Evolutionary conservation across 2,888 invertebrate species (phyloP).

Genomic region (Philaethria dido): DNA sequence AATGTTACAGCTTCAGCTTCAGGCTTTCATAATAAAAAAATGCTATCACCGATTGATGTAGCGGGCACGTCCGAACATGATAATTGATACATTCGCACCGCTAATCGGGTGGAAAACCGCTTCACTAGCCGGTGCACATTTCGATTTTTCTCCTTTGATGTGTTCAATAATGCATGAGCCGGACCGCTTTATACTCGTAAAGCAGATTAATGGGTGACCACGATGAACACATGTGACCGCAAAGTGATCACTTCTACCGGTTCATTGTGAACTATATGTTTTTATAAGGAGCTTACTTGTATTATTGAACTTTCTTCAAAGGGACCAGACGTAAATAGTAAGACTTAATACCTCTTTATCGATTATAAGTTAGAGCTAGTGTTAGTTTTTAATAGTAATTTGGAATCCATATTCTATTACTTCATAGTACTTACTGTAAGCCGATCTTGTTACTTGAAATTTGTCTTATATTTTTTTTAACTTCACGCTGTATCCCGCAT

Average conservation of each 20-base stretch:
- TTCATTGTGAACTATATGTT: constrained; percentile 18
- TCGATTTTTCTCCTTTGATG: constrained; percentile 84
- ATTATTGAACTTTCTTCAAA: background rate
- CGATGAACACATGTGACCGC: constrained; percentile 40
- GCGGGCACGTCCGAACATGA: constrained; percentile 49
- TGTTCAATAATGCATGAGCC: constrained; percentile 81
- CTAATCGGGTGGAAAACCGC: constrained; percentile 79
- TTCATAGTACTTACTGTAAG: no score
- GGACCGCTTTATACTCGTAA: constrained; percentile 55
- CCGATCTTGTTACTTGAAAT: no score
- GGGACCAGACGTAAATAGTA: no score
- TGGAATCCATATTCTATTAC: no score
- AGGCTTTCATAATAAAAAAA: constrained; percentile 18
- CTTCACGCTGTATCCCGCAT: no score
- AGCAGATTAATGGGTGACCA: constrained; percentile 47
- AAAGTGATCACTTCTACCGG: constrained; percentile 24
- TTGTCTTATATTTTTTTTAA: no score
- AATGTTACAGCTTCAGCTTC: background rate
- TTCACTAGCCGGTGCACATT: constrained; percentile 79
- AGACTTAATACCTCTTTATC: no score
- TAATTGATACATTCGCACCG: constrained; percentile 75
- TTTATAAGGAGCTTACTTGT: background rate
- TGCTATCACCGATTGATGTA: constrained; percentile 21
- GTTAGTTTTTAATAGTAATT: no score
- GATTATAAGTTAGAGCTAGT: no score